Base-by-base conservation (phyloP, 1,140 invertebrate species). In the Coboldia fuscipes region DNA sequence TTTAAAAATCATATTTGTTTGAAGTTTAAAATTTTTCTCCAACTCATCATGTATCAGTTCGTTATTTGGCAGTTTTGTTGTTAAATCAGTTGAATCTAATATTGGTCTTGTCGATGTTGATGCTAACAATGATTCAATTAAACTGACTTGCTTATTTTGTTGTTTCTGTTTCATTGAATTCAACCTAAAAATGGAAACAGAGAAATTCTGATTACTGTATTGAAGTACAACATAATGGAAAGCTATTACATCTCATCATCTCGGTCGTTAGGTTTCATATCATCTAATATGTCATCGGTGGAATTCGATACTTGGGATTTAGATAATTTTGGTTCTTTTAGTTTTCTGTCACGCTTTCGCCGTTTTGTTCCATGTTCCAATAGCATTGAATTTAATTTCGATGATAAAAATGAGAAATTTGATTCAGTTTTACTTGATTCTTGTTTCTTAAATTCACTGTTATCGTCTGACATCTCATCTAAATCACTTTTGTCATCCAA, bases 361-460 rank as follows among this genome's bases (percentile, higher is more conserved):
- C 14, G 6, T 15, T 29, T 29, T n/a, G 14, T 29, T 6, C 27
- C 27, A 8, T 29, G 27, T 29, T 29, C 27, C 27, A 29, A 29
- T n/a, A 54, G 51, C 0, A 55, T 52, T 37, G 47, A 52, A 29
- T 48, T 51, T 12, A 55, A 52, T 39, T 54, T 54, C 15, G 52
- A 54, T 35, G 50, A 52, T n/a, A 55, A 44, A 34, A 55, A 35
- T 33, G 50, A 52, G 0, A 55, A 40, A 30, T 55, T 55, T 0
- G 51, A 48, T 36, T 55, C 52, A 35, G 51, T 55, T 32, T 52
- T 50, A 19, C 52, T 54, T 4, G 54, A 39, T 35, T 51, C 51
- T 6, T 49, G 51, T 42, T 54, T 54, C 37, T 54, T 54, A 34
- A 54, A 51, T 40, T 54, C 51, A 30, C 54, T 54, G 5, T 54